Evolutionary conservation across 2,797 vertebrate genomes (phyloP), one percentile per base, ranked within the genome.

Genomic region (Salarias fasciatus): DNA sequence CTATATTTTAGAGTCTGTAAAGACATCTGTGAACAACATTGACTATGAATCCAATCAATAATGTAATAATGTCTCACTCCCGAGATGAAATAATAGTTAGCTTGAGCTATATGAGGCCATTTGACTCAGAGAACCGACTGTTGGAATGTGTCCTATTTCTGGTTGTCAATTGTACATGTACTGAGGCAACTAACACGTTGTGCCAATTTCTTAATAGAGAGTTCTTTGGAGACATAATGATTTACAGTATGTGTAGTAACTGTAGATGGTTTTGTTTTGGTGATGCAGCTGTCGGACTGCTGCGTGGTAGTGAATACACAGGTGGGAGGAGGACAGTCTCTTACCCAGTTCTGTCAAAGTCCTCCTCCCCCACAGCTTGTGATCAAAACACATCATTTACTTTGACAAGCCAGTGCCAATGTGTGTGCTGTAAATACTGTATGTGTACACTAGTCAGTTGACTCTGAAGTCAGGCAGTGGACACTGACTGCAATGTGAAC

Each of bases 321-420:
- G 3, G 18, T 24, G 18, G 18, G 6, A 35, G 33, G 33, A 35
- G 33, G 33, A 35, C 9, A 2, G 35, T 6, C 35, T 35, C 6
- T 24, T 24, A 3, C 2, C 18, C 6, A 35, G 33, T 35, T 35
- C 33, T 35, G 33, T 35, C 18, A 24, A 24, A 72, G 29, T 24
- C 31, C 10, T 55, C 40, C 46, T 53, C 38, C 38, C 52, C 12
- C n/a, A 8, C 0, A 61, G 37, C 40, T 64, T 80, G 65, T 59
- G 12, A 48, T 72, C 74, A 68, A 46, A 74, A 68, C 67, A 57
- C 43, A 69, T 59, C 2, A 72, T 72, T 79, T 70, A 70, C 77
- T 82, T 78, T 77, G 46, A 75, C 84, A 81, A 67, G 60, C 48
- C 28, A 61, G 64, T 76, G 45, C 11, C 13, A 60, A 6, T 56